Conservation (phyloP, 64 coral and sea anemone species). For the Montipora cactus region DNA sequence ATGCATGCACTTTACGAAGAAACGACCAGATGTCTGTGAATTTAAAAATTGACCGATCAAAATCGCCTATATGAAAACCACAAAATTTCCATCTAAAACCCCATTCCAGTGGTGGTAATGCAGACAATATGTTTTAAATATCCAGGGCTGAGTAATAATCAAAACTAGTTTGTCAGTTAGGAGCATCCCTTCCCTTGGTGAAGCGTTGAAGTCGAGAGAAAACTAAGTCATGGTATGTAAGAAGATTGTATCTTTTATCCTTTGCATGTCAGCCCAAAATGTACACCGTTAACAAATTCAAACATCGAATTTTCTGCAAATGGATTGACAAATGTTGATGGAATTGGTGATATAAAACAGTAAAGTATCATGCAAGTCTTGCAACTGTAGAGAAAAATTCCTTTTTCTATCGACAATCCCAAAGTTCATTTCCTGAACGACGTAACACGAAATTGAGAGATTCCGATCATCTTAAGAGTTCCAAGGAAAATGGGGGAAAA, state of each 20-base stretch:
- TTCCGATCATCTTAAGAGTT: not conserved
- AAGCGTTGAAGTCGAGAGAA: no score
- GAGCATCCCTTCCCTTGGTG: not conserved
- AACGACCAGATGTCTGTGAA: slow-evolving; percentile 13
- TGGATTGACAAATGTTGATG: slow-evolving; percentile 20
- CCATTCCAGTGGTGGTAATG: slow-evolving; percentile 7
- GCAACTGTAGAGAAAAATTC: not conserved
- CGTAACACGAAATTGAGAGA: not conserved
- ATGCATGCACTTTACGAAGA: not conserved
- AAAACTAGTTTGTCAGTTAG: not conserved
- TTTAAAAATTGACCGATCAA: slow-evolving; percentile 4
- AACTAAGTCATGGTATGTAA: slow-evolving; percentile 22
- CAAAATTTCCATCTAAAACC: slow-evolving; percentile 9
- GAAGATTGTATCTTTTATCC: not conserved
- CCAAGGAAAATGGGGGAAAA: not conserved
- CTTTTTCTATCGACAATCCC: not conserved
- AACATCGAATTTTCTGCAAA: not conserved
- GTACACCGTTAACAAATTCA: slow-evolving; percentile 30
- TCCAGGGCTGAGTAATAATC: not conserved
- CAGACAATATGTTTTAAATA: slow-evolving; percentile 3
- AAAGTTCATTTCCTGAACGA: not conserved
- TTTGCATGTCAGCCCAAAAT: not conserved
- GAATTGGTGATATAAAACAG: not conserved
- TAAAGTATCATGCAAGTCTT: not conserved
- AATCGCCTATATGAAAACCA: slow-evolving; percentile 1